Conservation (phyloP, 2,113 vertebrate genomes). For the Mandrillus leucophaeus region DNA sequence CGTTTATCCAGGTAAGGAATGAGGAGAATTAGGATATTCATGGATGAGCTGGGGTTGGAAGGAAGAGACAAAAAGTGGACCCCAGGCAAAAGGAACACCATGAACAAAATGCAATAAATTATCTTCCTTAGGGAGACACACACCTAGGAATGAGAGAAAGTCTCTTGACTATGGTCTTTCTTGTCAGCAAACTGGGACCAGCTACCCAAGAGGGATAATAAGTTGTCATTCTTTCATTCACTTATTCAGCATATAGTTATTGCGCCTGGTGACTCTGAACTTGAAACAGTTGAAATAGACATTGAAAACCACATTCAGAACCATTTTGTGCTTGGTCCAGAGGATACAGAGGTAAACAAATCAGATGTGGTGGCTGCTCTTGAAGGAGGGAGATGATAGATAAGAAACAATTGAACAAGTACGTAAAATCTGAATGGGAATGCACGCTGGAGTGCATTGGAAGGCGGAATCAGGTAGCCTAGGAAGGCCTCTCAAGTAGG, state of each 20-base stretch:
- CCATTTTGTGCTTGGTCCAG: neutral
- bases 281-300: neutral
- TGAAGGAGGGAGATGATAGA: neutral
- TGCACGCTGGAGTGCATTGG: rapidly evolving
- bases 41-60: neutral
- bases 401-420: neutral
- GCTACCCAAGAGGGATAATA: neutral
- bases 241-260: neutral
- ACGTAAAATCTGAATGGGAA: neutral
- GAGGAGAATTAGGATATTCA: neutral
- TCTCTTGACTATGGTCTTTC: neutral
- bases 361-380: neutral
- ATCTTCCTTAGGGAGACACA: neutral
- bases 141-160: neutral
- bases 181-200: neutral
- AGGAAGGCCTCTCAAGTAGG: neutral
- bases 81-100: neutral
- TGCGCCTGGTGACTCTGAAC: neutral
- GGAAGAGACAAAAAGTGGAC: neutral
- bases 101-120: neutral
- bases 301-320: neutral
- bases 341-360: neutral
- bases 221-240: neutral
- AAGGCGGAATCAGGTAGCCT: neutral
- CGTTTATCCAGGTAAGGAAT: neutral